Evolutionary conservation across 2,113 vertebrate species (phyloP).

Genomic region (Sapayoa aenigma): DNA sequence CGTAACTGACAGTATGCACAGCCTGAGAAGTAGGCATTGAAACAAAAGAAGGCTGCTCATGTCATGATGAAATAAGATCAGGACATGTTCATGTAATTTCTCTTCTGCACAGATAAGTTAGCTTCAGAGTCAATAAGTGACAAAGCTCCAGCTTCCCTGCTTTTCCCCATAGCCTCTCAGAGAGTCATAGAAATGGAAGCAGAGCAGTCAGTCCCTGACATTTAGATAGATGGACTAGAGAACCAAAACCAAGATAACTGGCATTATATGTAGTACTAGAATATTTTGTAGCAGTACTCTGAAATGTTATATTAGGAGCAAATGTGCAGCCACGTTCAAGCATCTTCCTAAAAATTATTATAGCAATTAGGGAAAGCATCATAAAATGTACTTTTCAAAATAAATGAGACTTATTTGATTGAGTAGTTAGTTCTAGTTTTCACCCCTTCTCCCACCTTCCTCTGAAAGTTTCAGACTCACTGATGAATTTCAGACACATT

Average conservation of each 20-base stretch:
- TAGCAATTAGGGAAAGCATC: background rate
- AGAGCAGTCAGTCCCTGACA: background rate
- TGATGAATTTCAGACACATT: background rate
- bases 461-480: background rate
- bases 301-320: background rate
- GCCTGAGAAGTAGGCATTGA: background rate
- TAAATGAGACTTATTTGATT: background rate
- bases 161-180: background rate
- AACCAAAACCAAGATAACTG: background rate
- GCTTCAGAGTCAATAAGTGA: background rate
- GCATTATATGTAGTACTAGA: background rate
- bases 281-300: background rate
- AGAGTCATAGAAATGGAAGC: background rate
- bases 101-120: background rate
- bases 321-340: background rate
- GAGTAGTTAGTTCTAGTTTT: background rate
- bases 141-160: background rate
- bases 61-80: background rate
- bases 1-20: background rate
- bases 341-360: background rate
- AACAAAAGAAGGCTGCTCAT: background rate
- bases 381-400: background rate
- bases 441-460: background rate
- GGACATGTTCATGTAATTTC: background rate
- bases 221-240: background rate